Percentiles rank a stretch among this genome's conserved stretches.
Conservation (phyloP, 2,113 vertebrate genomes). For the Tursiops truncatus region DNA sequence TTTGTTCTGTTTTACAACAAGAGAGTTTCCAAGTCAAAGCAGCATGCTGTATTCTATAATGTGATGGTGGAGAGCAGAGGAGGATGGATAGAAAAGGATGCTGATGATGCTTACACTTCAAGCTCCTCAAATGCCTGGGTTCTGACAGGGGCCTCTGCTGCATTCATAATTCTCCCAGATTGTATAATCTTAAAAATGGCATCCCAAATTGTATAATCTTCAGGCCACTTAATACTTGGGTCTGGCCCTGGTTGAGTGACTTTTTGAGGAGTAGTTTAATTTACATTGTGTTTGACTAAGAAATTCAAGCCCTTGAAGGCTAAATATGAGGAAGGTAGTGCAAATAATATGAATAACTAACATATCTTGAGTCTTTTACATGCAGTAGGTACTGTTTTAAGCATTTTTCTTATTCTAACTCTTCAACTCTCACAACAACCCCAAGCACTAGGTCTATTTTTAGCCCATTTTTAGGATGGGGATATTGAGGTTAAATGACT, state of each 20-base stretch:
- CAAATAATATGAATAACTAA: background rate
- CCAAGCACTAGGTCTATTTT: background rate
- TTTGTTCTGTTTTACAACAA: conserved; percentile 1
- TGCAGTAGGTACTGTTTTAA: background rate
- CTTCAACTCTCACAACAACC: background rate
- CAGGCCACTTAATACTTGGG: background rate
- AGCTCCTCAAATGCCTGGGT: background rate
- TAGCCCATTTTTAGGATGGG: background rate
- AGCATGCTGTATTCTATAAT: background rate
- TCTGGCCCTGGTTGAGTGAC: background rate
- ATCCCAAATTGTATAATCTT: background rate
- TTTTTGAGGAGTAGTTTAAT: background rate
- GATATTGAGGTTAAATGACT: background rate
- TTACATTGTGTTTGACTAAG: background rate
- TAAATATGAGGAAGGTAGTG: background rate
- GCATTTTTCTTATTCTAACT: background rate
- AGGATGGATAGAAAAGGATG: background rate
- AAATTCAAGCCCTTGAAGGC: background rate
- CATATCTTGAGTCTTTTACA: background rate
- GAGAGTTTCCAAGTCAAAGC: background rate
- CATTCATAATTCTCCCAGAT: background rate
- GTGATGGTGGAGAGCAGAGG: background rate
- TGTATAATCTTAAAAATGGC: background rate
- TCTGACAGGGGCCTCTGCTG: background rate
- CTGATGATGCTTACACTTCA: background rate